Conservation (phyloP, 2,888 invertebrate genomes). For the Sminthurides aquaticus region DNA sequence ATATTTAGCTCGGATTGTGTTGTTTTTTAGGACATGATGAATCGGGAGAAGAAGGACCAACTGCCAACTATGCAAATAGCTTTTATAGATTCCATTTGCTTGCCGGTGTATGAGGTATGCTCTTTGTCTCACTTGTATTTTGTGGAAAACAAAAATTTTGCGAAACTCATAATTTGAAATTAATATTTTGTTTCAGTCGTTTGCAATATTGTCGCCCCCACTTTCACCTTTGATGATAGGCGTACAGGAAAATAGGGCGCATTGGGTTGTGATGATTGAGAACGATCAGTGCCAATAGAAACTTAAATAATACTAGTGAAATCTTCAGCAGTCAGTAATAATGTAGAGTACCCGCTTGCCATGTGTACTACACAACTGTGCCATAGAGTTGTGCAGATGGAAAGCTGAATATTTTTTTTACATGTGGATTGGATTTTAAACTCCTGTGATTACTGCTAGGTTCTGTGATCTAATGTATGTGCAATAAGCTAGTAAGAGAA, state of each 20-base stretch:
- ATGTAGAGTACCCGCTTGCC: no score
- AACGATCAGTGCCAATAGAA: constrained; percentile 19
- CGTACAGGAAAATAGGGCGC: constrained; percentile 68
- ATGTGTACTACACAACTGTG: no score
- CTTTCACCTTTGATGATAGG: constrained; percentile 74
- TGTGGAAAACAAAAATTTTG: constrained; percentile 44
- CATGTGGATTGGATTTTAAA: background rate
- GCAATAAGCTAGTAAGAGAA: no score
- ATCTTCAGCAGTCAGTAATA: background rate
- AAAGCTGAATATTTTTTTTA: no score
- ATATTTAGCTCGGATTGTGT: background rate
- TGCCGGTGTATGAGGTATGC: constrained; percentile 93
- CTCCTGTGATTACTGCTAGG: background rate
- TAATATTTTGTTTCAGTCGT: constrained; percentile 69
- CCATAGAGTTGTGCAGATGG: no score
- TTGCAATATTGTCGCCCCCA: constrained; percentile 69
- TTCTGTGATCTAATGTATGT: background rate
- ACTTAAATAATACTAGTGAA: background rate
- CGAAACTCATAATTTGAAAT: background rate
- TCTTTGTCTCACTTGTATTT: no score
- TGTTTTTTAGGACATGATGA: constrained; percentile 77
- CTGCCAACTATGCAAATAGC: constrained; percentile 91
- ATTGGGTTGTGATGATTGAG: constrained; percentile 73
- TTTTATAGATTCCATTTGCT: constrained; percentile 89
- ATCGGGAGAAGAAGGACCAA: constrained; percentile 86